Conservation (phyloP, 2,113 vertebrate genomes). For the Rhynchopsitta pachyrhyncha region DNA sequence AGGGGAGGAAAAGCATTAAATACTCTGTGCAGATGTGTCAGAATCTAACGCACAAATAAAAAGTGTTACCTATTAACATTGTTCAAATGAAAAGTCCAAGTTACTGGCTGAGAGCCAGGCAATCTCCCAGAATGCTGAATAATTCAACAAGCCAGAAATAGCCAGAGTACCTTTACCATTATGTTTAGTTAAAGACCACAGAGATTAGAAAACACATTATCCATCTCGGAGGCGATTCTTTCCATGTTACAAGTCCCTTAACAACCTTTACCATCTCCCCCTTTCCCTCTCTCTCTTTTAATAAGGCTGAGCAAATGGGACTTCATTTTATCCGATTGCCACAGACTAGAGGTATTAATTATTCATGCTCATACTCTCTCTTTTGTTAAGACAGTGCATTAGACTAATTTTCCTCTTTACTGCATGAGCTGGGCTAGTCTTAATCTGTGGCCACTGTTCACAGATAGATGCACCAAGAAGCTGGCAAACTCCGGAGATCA, state of each 20-base stretch:
- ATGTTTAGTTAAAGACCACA: constrained; percentile 81
- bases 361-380: constrained; percentile 76
- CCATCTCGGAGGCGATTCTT: constrained; percentile 68
- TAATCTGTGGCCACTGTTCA: neutral
- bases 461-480: neutral
- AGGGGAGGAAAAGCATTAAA: constrained; percentile 6
- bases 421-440: constrained; percentile 34
- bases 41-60: neutral
- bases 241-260: constrained; percentile 77
- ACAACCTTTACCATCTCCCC: constrained; percentile 74
- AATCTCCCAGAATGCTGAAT: constrained; percentile 66
- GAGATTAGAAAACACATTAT: constrained; percentile 79
- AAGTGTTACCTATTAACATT: neutral
- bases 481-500: neutral
- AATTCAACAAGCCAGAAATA: constrained; percentile 72
- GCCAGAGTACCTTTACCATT: constrained; percentile 67
- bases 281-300: constrained; percentile 76
- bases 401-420: constrained; percentile 77
- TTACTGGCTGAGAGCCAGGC: constrained; percentile 25
- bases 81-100: constrained; percentile 44
- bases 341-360: constrained; percentile 77
- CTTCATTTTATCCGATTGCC: constrained; percentile 79
- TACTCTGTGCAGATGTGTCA: neutral
- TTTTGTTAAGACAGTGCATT: constrained; percentile 78
- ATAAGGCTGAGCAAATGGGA: constrained; percentile 84